Evolutionary conservation across 2,888 invertebrate species (phyloP).

Genomic region (Campopleginae sp.): DNA sequence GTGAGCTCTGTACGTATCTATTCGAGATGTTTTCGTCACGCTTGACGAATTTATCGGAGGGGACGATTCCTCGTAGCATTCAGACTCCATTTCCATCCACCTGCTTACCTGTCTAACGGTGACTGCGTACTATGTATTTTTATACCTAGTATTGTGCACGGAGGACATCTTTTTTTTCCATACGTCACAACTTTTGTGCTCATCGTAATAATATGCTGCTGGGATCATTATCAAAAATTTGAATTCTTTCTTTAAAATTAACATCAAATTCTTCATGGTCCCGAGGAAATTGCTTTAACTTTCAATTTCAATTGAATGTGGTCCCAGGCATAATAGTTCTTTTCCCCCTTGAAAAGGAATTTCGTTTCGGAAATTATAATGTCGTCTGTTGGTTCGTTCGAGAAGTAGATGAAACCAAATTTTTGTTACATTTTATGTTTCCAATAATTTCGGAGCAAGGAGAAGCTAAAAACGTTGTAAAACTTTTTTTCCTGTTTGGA

Average conservation of each 20-base stretch:
- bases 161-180: not conserved
- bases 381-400: not conserved
- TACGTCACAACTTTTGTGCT: constrained; percentile 6
- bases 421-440: not conserved
- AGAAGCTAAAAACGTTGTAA: not conserved
- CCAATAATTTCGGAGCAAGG: not conserved
- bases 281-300: not conserved
- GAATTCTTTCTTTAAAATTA: constrained; percentile 6
- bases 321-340: not conserved
- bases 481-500: not conserved
- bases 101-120: constrained; percentile 62
- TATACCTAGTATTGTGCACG: not conserved
- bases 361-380: not conserved
- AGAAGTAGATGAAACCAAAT: not conserved
- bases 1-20: constrained; percentile 43
- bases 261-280: constrained; percentile 22
- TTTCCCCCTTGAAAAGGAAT: not conserved
- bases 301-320: constrained; percentile 14
- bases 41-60: constrained; percentile 60
- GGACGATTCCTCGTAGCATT: constrained; percentile 44
- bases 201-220: constrained; percentile 27
- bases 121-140: not conserved
- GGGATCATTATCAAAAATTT: not conserved
- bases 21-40: constrained; percentile 65
- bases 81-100: constrained; percentile 49